Percentiles rank a stretch among this genome's conserved stretches.
phyloP scores from a whole-genome alignment of 1,140 invertebrate genomes.

The Maconellicoccus hirsutus region DNA sequence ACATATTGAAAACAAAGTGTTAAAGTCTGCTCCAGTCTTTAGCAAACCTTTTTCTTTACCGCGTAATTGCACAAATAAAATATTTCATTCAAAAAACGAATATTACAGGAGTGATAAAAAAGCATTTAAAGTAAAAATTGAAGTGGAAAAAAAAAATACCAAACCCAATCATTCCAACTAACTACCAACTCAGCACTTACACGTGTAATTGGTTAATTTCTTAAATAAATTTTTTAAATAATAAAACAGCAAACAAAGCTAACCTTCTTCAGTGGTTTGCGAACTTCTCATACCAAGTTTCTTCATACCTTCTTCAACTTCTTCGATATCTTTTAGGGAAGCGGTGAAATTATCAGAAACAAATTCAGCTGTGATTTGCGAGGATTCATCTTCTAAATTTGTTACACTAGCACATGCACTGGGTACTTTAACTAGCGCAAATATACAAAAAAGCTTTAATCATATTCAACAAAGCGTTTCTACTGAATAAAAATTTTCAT shows the following conservation, averaged over 20 bases:
- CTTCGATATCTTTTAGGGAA: conserved; percentile 11
- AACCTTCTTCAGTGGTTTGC: background rate
- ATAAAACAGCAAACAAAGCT: background rate
- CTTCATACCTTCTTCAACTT: conserved; percentile 16
- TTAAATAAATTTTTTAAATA: no score
- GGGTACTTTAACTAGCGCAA: background rate
- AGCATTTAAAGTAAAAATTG: no score
- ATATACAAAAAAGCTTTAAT: background rate
- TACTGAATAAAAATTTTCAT: background rate
- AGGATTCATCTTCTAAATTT: background rate
- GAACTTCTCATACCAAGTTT: conserved; percentile 10
- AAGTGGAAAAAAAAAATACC: no score
- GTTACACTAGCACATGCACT: background rate
- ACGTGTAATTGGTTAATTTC: no score
- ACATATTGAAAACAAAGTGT: no score
- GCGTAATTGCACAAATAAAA: no score
- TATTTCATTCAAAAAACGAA: no score
- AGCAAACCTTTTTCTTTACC: no score
- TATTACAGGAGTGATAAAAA: no score
- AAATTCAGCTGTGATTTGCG: background rate
- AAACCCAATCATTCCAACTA: no score
- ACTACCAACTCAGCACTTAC: no score
- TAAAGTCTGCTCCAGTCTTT: no score
- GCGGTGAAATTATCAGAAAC: conserved; percentile 17
- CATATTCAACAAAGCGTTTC: background rate